Percentiles rank a stretch among this genome's conserved stretches.
phyloP scores from a whole-genome alignment of 2,113 vertebrate species.

The Onychorhynchus coronatus region DNA sequence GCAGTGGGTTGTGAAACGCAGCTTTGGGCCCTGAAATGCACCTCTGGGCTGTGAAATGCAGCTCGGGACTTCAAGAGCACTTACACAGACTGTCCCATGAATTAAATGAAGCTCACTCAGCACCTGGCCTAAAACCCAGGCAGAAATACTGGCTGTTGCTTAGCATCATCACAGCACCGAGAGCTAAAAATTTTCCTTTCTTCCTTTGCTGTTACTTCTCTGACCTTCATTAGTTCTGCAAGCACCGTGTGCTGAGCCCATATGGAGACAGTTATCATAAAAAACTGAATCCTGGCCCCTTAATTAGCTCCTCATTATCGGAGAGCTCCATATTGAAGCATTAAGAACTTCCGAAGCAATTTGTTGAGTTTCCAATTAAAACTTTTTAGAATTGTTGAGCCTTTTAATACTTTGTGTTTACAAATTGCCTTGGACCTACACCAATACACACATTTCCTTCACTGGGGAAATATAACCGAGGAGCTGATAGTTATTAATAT shows the following conservation, averaged over 20 bases:
- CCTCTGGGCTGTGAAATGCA: not conserved
- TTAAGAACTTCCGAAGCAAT: not conserved
- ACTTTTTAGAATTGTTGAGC: not conserved
- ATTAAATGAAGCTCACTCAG: not conserved
- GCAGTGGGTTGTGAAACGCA: not conserved
- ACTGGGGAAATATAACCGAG: not conserved
- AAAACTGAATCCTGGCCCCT: not conserved
- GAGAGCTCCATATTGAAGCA: not conserved
- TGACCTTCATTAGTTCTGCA: slow-evolving; percentile 42
- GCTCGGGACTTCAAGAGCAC: not conserved
- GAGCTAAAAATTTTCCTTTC: not conserved
- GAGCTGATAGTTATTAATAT: not conserved
- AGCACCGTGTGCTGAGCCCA: not conserved
- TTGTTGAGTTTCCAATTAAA: slow-evolving; percentile 21
- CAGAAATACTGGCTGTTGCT: not conserved
- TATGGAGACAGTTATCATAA: slow-evolving; percentile 18
- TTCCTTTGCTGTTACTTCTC: not conserved
- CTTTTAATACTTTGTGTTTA: not conserved
- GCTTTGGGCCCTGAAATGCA: not conserved
- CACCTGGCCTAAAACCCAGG: not conserved
- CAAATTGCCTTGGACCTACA: slow-evolving; percentile 14
- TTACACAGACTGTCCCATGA: not conserved
- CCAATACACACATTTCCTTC: not conserved
- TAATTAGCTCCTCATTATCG: slow-evolving; percentile 33
- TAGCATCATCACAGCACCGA: not conserved